Conservation (phyloP, 2,797 vertebrate genomes). For the Leontopithecus rosalia region DNA sequence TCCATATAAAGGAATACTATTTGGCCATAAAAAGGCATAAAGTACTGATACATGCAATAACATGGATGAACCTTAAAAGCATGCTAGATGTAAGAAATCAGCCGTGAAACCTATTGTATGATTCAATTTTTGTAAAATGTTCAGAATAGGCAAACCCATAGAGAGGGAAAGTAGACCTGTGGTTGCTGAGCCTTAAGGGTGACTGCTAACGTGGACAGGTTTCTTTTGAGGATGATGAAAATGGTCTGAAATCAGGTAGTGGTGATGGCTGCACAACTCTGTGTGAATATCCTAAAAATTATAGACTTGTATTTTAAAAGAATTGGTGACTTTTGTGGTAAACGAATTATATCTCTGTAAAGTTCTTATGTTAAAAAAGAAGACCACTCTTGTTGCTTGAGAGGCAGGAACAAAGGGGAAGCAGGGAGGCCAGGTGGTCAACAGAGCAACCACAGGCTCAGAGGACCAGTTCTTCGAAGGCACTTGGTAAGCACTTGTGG, state of each 20-base stretch:
- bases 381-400: not conserved
- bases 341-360: not conserved
- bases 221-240: not conserved
- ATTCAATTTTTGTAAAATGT: not conserved
- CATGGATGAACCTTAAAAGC: not conserved
- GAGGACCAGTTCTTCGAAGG: not conserved
- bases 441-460: accelerated
- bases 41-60: accelerated
- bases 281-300: not conserved
- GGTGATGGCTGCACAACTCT: not conserved
- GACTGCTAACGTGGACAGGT: not conserved
- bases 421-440: not conserved
- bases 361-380: not conserved
- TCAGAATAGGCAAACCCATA: not conserved
- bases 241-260: not conserved
- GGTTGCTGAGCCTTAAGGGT: not conserved
- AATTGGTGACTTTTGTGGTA: not conserved
- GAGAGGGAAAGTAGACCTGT: not conserved
- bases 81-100: not conserved
- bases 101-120: accelerated
- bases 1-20: not conserved
- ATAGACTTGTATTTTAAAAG: not conserved
- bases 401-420: not conserved
- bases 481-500: accelerated
- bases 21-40: not conserved